These are phyloP conservation scores for Ferrisia virgata DNA, from an alignment of 2,888 invertebrate species.

Conservation along the genomic window DNA sequence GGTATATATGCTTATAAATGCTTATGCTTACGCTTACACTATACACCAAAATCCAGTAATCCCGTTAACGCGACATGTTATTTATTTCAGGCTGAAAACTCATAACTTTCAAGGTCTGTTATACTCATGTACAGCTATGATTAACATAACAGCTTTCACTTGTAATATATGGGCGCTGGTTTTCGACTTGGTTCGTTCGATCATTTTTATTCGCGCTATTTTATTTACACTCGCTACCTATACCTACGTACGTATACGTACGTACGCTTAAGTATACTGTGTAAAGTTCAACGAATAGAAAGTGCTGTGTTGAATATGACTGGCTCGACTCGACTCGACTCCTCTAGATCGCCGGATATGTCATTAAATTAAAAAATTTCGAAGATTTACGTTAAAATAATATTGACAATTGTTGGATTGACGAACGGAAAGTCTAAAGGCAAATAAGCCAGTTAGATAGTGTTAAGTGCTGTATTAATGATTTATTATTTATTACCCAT, in stretches of 20 bases:
- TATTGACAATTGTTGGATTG: too few species aligned
- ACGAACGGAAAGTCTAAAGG: too few species aligned
- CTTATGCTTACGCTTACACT: too few species aligned
- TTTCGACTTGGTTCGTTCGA: neutral
- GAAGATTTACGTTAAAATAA: neutral
- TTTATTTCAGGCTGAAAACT: constrained; percentile 28
- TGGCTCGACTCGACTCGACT: neutral
- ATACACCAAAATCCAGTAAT: constrained; percentile 24
- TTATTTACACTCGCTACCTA: too few species aligned
- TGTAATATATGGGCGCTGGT: constrained; percentile 5
- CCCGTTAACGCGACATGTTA: neutral
- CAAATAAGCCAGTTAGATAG: too few species aligned
- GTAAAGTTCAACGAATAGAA: constrained; percentile 1
- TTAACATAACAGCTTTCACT: constrained; percentile 35
- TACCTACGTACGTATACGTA: too few species aligned
- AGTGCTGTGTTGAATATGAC: neutral
- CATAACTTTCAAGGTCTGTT: constrained; percentile 34
- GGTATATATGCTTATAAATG: neutral
- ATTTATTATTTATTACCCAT: too few species aligned
- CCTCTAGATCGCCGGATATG: neutral
- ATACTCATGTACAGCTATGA: neutral
- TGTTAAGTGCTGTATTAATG: too few species aligned
- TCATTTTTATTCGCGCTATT: neutral
- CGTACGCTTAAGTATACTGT: too few species aligned
- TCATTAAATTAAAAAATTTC: neutral